These are phyloP conservation scores for Glareola pratincola DNA, from an alignment of 2,113 vertebrate species.

Conservation along the genomic window DNA sequence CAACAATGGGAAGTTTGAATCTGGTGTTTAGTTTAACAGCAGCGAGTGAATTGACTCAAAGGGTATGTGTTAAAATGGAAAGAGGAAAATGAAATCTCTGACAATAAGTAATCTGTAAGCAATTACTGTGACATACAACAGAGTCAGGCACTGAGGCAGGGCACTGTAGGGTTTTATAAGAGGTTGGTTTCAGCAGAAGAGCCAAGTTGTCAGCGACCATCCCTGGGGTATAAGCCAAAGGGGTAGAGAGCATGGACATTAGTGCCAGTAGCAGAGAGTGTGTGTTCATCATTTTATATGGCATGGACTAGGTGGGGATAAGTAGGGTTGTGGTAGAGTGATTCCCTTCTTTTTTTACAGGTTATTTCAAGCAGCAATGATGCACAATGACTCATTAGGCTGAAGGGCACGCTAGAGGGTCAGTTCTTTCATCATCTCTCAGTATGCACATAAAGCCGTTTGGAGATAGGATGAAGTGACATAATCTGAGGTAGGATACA, in stretches of 20 bases:
- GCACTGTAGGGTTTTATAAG: background rate
- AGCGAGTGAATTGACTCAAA: background rate
- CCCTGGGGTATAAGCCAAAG: background rate
- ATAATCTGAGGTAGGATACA: background rate
- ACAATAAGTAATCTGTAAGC: background rate
- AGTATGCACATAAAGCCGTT: background rate
- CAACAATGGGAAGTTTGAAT: background rate
- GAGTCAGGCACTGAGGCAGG: background rate
- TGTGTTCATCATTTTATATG: background rate
- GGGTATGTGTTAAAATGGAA: background rate
- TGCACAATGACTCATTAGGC: background rate
- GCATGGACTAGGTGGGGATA: background rate
- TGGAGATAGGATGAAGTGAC: constrained; percentile 19
- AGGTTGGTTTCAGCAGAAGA: background rate
- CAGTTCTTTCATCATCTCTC: constrained; percentile 26
- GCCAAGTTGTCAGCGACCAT: background rate
- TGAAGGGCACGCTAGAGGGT: background rate
- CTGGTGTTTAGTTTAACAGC: background rate
- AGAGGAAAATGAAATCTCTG: background rate
- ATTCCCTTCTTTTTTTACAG: background rate
- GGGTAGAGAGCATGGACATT: background rate
- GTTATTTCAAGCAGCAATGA: background rate
- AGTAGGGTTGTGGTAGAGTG: background rate
- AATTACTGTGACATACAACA: background rate
- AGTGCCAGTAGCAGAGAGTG: background rate